Evolutionary conservation across 2,113 vertebrate genomes (phyloP), one percentile per base, ranked within the genome.

Genomic region (Oryzias celebensis): DNA sequence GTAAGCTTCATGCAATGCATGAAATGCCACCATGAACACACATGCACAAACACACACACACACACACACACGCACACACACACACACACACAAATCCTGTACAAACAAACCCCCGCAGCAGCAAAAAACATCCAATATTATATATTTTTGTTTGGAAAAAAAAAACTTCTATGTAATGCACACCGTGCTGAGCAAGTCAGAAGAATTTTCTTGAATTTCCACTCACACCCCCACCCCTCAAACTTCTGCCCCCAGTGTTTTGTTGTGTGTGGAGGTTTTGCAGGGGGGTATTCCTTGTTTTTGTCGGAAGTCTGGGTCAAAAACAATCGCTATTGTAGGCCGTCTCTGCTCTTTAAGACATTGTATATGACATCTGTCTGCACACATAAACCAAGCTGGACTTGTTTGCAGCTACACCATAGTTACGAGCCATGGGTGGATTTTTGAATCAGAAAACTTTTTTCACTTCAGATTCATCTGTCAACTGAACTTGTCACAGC

Each of bases 351-450:
- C 49, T 81, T 68, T 57, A 58, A 82, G 65, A 71, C 55, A 36
- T n/a, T 79, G 70, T 80, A 56, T 86, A 83, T 75, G 73, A 82
- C 68, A 73, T 46, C 15, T 48, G 63, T 71, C 53, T 68, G 72
- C 62, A 62, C 64, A 78, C 76, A 87, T 76, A 83, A 85, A 87
- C 80, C 53, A 48, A 36, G 20, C 78, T 52, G 65, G 84, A 77
- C 61, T 81, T 81, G 71, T 82, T 78, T 75, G 78, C 66, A 64
- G 26, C 61, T 65, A 48, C 66, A 75, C 71, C 67, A 64, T 59
- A 62, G 67, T 61, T 70, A 50, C n/a, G 15, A 70, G 56, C 66
- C 44, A 45, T 46, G 65, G 54, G 44, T 72, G 44, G 80, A 60
- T 84, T 73, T 75, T 73, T 75, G 60, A 75, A 58, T 69, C 65